phyloP scores from a whole-genome alignment of 2,113 vertebrate species.

The Engystomops pustulosus region DNA sequence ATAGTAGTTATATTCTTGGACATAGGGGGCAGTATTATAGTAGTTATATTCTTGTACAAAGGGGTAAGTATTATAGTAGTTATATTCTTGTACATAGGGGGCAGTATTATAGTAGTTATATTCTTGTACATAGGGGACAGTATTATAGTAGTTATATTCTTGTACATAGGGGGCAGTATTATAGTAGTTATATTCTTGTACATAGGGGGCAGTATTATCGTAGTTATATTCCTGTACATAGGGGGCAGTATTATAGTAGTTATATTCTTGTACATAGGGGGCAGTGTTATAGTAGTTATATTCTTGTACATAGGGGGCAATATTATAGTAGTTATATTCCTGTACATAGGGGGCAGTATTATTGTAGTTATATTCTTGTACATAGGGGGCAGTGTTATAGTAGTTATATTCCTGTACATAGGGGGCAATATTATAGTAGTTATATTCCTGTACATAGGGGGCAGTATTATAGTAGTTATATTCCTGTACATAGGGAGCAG shows the following conservation, averaged over 20 bases:
- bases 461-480: slow-evolving; percentile 12
- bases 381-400: slow-evolving; percentile 7
- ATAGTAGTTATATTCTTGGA: slow-evolving; percentile 3
- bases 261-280: slow-evolving; percentile 5
- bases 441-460: slow-evolving; percentile 2
- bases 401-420: slow-evolving; percentile 10
- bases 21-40: not conserved
- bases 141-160: slow-evolving; percentile 10
- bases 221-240: slow-evolving; percentile 13
- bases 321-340: slow-evolving; percentile 20
- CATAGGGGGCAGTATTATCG: slow-evolving; percentile 7
- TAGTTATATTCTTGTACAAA: slow-evolving; percentile 10
- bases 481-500: not conserved
- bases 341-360: slow-evolving; percentile 15
- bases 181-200: not conserved
- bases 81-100: not conserved
- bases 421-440: slow-evolving; percentile 4
- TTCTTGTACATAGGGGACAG: not conserved
- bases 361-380: slow-evolving; percentile 18
- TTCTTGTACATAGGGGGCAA: not conserved
- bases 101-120: slow-evolving; percentile 1
- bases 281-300: not conserved
- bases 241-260: slow-evolving; percentile 15
- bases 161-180: not conserved
- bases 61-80: not conserved